Base-by-base conservation (phyloP, 2,113 vertebrate genomes). In the Cryptotis parvus region DNA sequence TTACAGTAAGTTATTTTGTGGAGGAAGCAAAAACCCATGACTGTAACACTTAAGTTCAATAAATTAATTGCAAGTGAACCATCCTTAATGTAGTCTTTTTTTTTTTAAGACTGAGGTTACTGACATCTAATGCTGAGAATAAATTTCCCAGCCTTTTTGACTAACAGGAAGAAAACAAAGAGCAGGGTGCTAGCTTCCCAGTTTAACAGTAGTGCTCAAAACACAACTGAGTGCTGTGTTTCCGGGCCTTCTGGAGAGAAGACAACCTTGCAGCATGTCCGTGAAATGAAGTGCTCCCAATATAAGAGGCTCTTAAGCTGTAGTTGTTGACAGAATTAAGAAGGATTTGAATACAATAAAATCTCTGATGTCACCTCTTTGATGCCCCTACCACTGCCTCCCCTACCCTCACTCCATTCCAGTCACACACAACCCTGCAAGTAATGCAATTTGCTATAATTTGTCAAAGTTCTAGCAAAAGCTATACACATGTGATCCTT, bases 191-290 rank as follows among this genome's bases (percentile, higher is more conserved):
- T 20, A 24, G 6, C 52, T 24, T 37, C 9, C 26, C 7, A 4
- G 1, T 26, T 20, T 37, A n/a, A 74, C 26, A 41, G 16, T 45
- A 5, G 3, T 4, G 0, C 41, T 75, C 61, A 2, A 41, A n/a
- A 27, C 2, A 9, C 5, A 26, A 91, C 43, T 6, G 0, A 52
- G 37, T 1, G 2, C 70, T 91, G 35, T 24, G 10, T 43, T 83
- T 85, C 55, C 75, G 29, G 76, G 12, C 70, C 63, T 93, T 92
- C 65, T 75, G 37, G 33, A 22, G 63, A 96, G 45, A 94, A n/a
- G 9, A 37, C 70, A 69, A 33, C 27, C 33, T 90, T 94, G 82
- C 68, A n/a, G 18, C 45, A 49, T 49, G 9, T 58, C 73, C 75
- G 49, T 52, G 37, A 85, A 70, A 87, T 70, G 33, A 74, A 83